Conservation (phyloP, 2,888 invertebrate genomes). For the Molorchus minor region DNA sequence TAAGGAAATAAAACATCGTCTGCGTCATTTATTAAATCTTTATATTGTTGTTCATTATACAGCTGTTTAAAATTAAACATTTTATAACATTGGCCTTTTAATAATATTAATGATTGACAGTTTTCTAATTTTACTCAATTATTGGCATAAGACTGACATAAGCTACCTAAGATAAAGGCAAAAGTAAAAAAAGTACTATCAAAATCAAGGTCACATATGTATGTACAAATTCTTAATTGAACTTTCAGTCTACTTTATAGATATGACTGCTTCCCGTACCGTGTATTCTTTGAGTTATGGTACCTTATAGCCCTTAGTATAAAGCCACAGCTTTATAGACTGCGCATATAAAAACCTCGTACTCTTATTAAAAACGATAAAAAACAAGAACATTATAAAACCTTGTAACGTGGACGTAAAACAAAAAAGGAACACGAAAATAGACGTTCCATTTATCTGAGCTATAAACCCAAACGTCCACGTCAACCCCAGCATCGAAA, state of each 20-base stretch:
- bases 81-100: neutral
- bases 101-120: too few species aligned
- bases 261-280: too few species aligned
- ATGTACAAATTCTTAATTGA: too few species aligned
- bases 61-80: neutral
- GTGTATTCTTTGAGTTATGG: too few species aligned
- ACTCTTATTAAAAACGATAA: slow-evolving; percentile 69
- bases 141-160: too few species aligned
- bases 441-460: slow-evolving; percentile 52
- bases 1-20: too few species aligned
- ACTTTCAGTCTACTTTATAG: too few species aligned
- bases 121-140: too few species aligned
- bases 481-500: slow-evolving; percentile 69
- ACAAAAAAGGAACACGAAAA: slow-evolving; percentile 65
- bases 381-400: slow-evolving; percentile 70
- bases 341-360: slow-evolving; percentile 65
- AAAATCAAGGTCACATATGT: too few species aligned
- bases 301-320: slow-evolving; percentile 40
- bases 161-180: too few species aligned
- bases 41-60: neutral
- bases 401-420: slow-evolving; percentile 68
- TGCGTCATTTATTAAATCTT: too few species aligned
- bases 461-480: slow-evolving; percentile 69
- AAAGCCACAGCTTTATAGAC: slow-evolving; percentile 43
- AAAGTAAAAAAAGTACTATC: too few species aligned